phyloP scores from a whole-genome alignment of 2,113 vertebrate genomes.

The Eudorcas thomsonii region DNA sequence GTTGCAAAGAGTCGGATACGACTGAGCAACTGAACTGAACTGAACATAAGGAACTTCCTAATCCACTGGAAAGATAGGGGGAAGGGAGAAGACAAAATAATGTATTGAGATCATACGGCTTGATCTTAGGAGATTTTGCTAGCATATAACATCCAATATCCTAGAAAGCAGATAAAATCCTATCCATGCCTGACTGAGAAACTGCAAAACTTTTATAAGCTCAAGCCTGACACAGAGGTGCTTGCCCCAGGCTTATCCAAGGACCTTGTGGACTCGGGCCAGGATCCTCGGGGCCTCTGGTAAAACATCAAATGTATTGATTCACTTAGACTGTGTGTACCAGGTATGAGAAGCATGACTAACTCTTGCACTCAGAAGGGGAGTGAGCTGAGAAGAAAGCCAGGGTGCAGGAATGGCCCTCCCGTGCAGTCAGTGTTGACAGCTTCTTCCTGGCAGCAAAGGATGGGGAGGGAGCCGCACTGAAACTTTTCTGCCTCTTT shows the following conservation, averaged over 20 bases:
- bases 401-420: neutral
- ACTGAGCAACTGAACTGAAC: too few species aligned
- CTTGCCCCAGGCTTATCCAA: neutral
- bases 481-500: neutral
- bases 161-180: conserved; percentile 36
- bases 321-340: neutral
- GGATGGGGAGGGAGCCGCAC: neutral
- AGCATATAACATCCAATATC: neutral
- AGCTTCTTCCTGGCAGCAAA: neutral
- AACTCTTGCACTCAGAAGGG: neutral
- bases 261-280: neutral
- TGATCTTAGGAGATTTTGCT: conserved; percentile 14
- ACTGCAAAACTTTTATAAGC: neutral
- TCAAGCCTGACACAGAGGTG: neutral
- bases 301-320: neutral
- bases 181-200: conserved; percentile 21
- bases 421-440: accelerated
- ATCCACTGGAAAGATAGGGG: neutral
- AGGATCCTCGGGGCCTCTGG: neutral
- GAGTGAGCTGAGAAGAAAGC: neutral
- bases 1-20: too few species aligned
- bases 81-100: neutral
- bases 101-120: neutral
- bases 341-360: neutral
- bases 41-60: neutral